A percentile compares a stretch with the other conserved stretches of the same genome.
These are phyloP conservation scores for Cryptocheilus praepositus DNA, from an alignment of 2,888 invertebrate species.

Conservation along the genomic window DNA sequence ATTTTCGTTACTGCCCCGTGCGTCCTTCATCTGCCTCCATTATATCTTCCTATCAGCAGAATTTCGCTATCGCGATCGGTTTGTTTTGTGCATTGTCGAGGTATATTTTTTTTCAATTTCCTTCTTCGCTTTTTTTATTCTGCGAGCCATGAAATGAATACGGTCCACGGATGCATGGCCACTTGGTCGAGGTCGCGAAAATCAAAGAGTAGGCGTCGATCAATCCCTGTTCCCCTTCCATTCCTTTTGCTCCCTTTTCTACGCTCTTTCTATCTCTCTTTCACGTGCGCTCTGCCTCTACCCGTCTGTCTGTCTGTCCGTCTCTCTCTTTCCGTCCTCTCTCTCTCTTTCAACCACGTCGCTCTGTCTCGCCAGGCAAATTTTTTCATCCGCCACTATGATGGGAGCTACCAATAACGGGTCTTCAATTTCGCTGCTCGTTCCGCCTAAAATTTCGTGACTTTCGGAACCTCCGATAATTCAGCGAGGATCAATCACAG, in stretches of 20 bases:
- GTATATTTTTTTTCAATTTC: constrained; percentile 34
- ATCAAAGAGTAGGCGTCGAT: constrained; percentile 53
- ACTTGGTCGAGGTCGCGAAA: constrained; percentile 51
- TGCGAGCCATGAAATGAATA: constrained; percentile 52
- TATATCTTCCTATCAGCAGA: no score
- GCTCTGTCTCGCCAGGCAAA: constrained; percentile 12
- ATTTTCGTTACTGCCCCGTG: no score
- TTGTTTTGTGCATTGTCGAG: no score
- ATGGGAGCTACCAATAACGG: constrained; percentile 52
- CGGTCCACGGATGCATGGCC: constrained; percentile 40
- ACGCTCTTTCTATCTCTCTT: neutral
- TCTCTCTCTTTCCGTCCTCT: neutral
- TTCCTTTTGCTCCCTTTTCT: constrained; percentile 2
- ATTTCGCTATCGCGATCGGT: no score
- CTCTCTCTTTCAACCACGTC: neutral
- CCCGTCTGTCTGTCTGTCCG: neutral
- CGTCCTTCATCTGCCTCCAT: no score
- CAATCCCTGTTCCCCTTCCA: constrained; percentile 33
- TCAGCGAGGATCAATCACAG: constrained; percentile 45
- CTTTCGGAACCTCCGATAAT: constrained; percentile 48
- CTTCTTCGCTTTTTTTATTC: constrained; percentile 42
- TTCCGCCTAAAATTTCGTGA: constrained; percentile 48
- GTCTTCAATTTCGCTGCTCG: constrained; percentile 52
- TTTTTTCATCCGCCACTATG: constrained; percentile 43
- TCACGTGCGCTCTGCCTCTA: constrained; percentile 6